Conservation (phyloP, 2,113 vertebrate species). For the Rostratula benghalensis region DNA sequence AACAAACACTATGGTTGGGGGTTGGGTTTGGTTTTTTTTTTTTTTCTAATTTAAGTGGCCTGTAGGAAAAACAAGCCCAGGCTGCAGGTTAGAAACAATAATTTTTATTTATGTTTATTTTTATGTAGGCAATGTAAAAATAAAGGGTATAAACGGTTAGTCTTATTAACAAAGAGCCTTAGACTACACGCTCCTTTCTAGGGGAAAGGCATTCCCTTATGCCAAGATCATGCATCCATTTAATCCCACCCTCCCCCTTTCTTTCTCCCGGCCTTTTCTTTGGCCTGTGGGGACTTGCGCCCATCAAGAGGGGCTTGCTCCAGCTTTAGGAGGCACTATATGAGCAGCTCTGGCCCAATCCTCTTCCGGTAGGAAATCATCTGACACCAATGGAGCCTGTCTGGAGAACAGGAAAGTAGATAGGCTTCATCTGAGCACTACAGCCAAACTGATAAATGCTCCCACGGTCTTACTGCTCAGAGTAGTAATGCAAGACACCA, state of each 20-base stretch:
- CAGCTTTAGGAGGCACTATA: slow-evolving; percentile 41
- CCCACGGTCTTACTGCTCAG: neutral
- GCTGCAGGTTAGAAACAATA: neutral
- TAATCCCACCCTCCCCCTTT: slow-evolving; percentile 37
- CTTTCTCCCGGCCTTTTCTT: slow-evolving; percentile 20
- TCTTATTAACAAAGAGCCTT: slow-evolving; percentile 33
- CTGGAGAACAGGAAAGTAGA: slow-evolving; percentile 66
- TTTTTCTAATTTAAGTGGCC: neutral
- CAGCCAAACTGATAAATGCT: slow-evolving; percentile 17
- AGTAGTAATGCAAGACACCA: slow-evolving; percentile 1
- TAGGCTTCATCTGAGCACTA: slow-evolving; percentile 50
- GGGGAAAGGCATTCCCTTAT: slow-evolving; percentile 2
- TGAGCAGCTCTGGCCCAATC: slow-evolving; percentile 73
- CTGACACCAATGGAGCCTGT: slow-evolving; percentile 68
- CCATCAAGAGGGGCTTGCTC: slow-evolving; percentile 42
- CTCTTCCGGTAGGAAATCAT: slow-evolving; percentile 62
- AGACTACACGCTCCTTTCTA: neutral
- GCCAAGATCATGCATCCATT: slow-evolving; percentile 4
- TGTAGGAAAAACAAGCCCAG: neutral
- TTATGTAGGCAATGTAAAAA: neutral
- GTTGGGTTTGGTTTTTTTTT: neutral
- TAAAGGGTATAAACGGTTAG: neutral
- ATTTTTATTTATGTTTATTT: slow-evolving; percentile 3
- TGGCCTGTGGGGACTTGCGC: neutral
- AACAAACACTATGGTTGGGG: neutral